These are phyloP conservation scores for Eubucco bourcierii DNA, from an alignment of 2,113 vertebrate species.

Conservation along the genomic window DNA sequence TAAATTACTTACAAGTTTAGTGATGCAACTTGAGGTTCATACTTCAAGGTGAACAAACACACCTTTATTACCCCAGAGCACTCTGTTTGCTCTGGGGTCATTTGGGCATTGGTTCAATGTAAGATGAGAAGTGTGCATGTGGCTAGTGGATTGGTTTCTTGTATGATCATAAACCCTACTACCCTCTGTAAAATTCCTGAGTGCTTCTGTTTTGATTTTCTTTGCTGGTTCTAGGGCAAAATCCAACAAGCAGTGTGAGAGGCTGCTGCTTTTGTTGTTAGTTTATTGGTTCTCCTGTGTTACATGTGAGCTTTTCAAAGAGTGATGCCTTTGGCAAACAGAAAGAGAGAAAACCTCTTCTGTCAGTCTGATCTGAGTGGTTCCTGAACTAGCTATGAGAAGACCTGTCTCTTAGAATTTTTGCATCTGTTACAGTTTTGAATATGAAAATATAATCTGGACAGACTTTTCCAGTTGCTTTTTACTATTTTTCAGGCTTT, in stretches of 20 bases:
- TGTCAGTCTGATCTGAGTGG: background rate
- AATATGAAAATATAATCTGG: background rate
- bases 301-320: background rate
- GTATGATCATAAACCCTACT: background rate
- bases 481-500: background rate
- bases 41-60: background rate
- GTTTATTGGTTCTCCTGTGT: background rate
- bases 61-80: background rate
- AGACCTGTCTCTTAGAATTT: background rate
- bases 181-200: fast-evolving
- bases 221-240: background rate
- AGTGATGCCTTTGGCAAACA: background rate
- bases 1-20: background rate
- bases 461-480: background rate
- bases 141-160: background rate
- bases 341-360: background rate
- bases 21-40: background rate
- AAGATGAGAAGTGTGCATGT: background rate
- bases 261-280: background rate
- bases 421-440: background rate
- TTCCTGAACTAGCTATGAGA: background rate
- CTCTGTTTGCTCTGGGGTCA: background rate
- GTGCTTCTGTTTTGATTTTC: background rate
- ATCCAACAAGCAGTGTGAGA: background rate
- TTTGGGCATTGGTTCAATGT: background rate